phyloP scores from a whole-genome alignment of 1,140 invertebrate genomes.

The Drosophila eugracilis region DNA sequence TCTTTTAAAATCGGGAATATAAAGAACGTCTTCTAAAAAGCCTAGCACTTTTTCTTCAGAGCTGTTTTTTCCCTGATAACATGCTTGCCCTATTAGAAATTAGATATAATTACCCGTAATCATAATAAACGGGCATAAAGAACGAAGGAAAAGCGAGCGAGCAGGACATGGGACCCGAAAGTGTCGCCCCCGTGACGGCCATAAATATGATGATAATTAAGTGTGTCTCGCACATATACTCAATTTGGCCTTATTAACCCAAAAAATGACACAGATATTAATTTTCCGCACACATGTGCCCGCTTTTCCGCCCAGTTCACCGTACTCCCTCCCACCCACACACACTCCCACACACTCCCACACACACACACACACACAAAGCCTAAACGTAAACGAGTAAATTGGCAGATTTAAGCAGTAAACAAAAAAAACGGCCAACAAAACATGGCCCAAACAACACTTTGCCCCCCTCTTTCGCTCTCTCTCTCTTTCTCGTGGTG shows the following conservation, averaged over 20 bases:
- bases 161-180: slow-evolving; percentile 9
- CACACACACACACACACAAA: slow-evolving; percentile 40
- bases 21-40: no score
- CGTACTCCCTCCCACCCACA: slow-evolving; percentile 18
- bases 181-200: slow-evolving; percentile 34
- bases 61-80: slow-evolving; percentile 1
- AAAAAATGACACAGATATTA: slow-evolving; percentile 83
- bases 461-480: neutral
- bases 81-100: slow-evolving; percentile 13
- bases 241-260: slow-evolving; percentile 81
- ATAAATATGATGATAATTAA: slow-evolving; percentile 84
- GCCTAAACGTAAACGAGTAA: slow-evolving; percentile 83
- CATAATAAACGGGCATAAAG: slow-evolving; percentile 47
- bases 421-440: slow-evolving; percentile 77
- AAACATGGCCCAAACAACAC: slow-evolving; percentile 60
- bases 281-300: slow-evolving; percentile 57
- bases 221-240: slow-evolving; percentile 79
- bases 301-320: slow-evolving; percentile 33
- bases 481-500: no score
- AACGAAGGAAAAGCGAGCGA: slow-evolving; percentile 12
- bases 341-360: no score
- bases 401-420: slow-evolving; percentile 83
- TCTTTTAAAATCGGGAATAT: no score
- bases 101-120: slow-evolving; percentile 44
- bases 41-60: neutral